Percentiles rank a stretch among this genome's conserved stretches.
These are phyloP conservation scores for Heliopora coerulea DNA, from an alignment of 92 coral and sea anemone species.

Conservation along the genomic window DNA sequence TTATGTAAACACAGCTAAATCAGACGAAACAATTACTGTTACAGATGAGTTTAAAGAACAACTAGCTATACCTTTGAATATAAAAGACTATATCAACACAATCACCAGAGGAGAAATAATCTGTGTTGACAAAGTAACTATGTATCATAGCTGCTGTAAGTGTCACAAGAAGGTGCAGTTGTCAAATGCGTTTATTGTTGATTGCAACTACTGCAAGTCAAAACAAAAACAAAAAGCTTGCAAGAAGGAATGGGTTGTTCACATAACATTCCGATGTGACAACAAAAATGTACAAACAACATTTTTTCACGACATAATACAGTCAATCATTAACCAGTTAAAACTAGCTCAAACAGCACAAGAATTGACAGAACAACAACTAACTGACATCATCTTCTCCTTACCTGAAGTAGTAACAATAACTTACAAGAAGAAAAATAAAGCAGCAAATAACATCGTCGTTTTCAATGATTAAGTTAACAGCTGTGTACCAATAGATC, in stretches of 20 bases:
- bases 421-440: too few relatives aligned
- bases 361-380: too few relatives aligned
- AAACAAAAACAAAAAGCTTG: constrained; percentile 21
- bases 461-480: too few relatives aligned
- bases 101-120: constrained; percentile 27
- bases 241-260: constrained; percentile 8
- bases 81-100: constrained; percentile 36
- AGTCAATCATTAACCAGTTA: too few relatives aligned
- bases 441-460: too few relatives aligned
- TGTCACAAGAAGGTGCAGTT: constrained; percentile 11
- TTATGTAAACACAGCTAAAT: constrained; percentile 3
- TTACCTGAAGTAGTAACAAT: too few relatives aligned
- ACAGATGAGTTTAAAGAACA: constrained; percentile 1
- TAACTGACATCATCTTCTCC: too few relatives aligned
- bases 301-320: too few relatives aligned
- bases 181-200: neutral
- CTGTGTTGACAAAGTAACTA: constrained; percentile 25
- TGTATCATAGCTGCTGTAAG: constrained; percentile 8
- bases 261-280: too few relatives aligned
- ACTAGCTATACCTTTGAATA: constrained; percentile 12
- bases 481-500: too few relatives aligned
- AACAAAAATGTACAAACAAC: too few relatives aligned
- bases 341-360: too few relatives aligned
- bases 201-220: neutral
- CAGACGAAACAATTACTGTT: neutral